These are phyloP conservation scores for Ostrea edulis DNA, from an alignment of 1,140 invertebrate genomes.

Conservation along the genomic window DNA sequence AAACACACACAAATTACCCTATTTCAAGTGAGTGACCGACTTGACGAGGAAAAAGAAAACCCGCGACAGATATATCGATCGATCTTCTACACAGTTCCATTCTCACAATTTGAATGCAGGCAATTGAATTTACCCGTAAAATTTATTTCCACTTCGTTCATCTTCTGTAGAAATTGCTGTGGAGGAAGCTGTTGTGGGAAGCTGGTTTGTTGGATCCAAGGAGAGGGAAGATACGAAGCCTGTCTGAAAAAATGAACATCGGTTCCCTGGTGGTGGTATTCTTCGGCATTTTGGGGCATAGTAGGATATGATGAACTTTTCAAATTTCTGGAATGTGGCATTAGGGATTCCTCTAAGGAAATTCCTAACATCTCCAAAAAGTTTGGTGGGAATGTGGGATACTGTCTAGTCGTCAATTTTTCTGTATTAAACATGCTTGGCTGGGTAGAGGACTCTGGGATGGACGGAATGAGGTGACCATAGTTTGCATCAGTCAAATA, in stretches of 20 bases:
- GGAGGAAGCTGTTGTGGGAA: background rate
- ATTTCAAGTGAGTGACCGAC: constrained; percentile 8
- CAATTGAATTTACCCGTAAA: constrained; percentile 22
- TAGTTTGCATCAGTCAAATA: background rate
- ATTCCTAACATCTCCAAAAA: background rate
- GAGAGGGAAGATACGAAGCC: background rate
- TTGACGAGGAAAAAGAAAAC: background rate
- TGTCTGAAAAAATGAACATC: background rate
- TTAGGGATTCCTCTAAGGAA: background rate
- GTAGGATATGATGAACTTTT: background rate
- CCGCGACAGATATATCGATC: background rate
- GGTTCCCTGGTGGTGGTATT: background rate
- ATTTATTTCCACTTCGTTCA: background rate
- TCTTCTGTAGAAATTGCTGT: background rate
- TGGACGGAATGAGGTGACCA: constrained; percentile 7
- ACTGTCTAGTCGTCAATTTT: background rate
- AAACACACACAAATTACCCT: background rate
- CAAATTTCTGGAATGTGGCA: background rate
- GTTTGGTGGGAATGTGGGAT: background rate
- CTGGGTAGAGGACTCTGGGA: background rate
- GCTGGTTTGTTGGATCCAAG: background rate
- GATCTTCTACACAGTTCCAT: background rate
- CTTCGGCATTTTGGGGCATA: background rate
- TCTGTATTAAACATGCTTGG: constrained; percentile 13
- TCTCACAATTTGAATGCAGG: background rate